Evolutionary conservation across 2,888 invertebrate species (phyloP), one percentile per base, ranked within the genome.

Genomic region (Sisyra nigra): DNA sequence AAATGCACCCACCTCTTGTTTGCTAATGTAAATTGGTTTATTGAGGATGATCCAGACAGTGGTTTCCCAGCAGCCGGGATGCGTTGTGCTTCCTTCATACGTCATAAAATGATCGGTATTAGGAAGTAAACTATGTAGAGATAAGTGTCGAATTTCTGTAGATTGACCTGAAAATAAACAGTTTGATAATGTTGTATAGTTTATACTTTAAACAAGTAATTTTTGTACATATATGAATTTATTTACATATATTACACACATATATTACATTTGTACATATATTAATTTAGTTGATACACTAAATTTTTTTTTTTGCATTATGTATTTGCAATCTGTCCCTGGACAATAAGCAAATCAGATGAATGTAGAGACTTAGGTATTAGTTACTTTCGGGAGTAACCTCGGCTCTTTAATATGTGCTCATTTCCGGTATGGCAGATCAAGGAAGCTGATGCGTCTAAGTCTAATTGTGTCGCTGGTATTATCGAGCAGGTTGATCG

Each of bases 1-100:
- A 24, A 24, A 24, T 36, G n/a, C n/a, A n/a, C n/a, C n/a, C 66
- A 94, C 94, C 82, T 96, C 93, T 63, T 89, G 86, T 58, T 83
- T 83, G 52, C 92, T 89, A 60, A 97, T 88, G 72, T 93, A 94
- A 60, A 96, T 88, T 48, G 96, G 96, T 64, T 91, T 93, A 69
- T 97, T 97, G 64, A 93, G 79, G 56, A 98, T 87, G 57, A 97
- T 80, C 97, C 97, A 98, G 46, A 94, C 91, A 32, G 94, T 91
- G n/a, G 96, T 96, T 67, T 98, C 97, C 84, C 94, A 91, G 66
- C 97, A 98, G 40, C 94, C 91, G 7, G 97, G 97, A 66, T 91
- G 91, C 44, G 97, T 96, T 52, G 93, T 85, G 51, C 94, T 94
- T 17, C 96, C 96, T 60, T 96, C 94, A 63, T 96, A 98, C 24